These are phyloP conservation scores for Champsocephalus esox DNA, from an alignment of 2,797 vertebrate genomes.

Conservation along the genomic window DNA sequence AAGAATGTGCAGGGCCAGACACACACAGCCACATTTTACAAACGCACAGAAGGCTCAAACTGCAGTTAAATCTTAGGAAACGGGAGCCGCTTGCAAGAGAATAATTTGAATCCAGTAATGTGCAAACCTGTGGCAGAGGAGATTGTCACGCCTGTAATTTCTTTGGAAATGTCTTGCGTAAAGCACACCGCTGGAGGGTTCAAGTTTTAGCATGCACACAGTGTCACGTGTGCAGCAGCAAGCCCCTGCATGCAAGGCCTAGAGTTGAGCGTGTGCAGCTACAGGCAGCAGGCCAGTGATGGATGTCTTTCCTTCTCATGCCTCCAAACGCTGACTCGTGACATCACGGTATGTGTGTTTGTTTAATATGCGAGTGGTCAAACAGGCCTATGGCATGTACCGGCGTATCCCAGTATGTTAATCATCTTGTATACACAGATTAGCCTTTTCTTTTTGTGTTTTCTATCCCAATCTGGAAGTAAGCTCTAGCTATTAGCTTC, in stretches of 20 bases:
- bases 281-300: slow-evolving; percentile 9
- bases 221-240: slow-evolving; percentile 43
- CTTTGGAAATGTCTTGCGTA: not conserved
- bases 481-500: not conserved
- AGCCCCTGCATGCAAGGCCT: slow-evolving; percentile 46
- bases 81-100: too few species aligned
- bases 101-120: not conserved
- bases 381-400: slow-evolving; percentile 12
- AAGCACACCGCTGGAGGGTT: slow-evolving; percentile 11
- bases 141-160: not conserved
- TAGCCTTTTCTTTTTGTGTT: not conserved
- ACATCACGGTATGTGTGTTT: not conserved
- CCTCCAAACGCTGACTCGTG: slow-evolving; percentile 34
- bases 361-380: slow-evolving; percentile 4
- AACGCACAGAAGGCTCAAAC: not conserved
- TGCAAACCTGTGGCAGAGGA: not conserved
- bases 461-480: not conserved
- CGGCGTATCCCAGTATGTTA: slow-evolving; percentile 17
- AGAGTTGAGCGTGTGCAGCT: slow-evolving; percentile 9
- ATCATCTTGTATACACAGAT: not conserved
- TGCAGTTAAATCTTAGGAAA: not conserved
- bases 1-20: not conserved
- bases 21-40: not conserved
- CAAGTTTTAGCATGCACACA: slow-evolving; percentile 20
- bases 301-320: slow-evolving; percentile 27